Percentiles rank a stretch among this genome's conserved stretches.
Evolutionary conservation across 2,113 vertebrate genomes (phyloP).

Genomic region (Mionectes macconnelli): DNA sequence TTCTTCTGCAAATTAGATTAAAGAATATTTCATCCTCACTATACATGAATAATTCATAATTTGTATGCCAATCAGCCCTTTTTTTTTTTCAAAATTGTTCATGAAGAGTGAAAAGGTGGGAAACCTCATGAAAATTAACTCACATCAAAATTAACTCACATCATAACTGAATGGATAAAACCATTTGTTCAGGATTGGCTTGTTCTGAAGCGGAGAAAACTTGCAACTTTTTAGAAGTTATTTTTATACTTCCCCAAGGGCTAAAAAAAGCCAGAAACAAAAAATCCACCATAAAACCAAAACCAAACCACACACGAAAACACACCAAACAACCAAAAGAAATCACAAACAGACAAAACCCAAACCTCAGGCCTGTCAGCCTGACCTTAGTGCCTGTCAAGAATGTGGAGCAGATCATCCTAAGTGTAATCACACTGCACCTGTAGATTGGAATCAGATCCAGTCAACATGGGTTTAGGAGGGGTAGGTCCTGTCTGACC

Average conservation of each 20-base stretch:
- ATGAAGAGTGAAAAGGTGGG: background rate
- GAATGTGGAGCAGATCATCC: too few species aligned
- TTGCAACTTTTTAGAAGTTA: background rate
- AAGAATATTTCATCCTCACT: background rate
- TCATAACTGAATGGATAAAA: background rate
- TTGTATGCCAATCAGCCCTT: background rate
- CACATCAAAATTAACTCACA: background rate
- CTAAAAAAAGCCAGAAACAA: background rate
- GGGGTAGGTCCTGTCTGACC: too few species aligned
- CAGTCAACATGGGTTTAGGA: too few species aligned
- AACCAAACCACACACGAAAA: background rate
- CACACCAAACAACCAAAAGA: background rate
- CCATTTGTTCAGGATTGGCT: background rate
- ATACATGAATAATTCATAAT: background rate
- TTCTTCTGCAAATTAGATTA: background rate
- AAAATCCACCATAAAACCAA: background rate
- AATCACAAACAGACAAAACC: background rate
- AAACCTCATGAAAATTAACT: background rate
- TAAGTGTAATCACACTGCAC: too few species aligned
- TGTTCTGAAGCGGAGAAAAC: background rate
- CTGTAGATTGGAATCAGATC: too few species aligned
- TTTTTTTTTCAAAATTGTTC: background rate
- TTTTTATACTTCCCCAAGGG: background rate
- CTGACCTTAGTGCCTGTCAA: too few species aligned
- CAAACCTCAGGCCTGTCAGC: background rate